Base-by-base conservation (phyloP, 2,113 vertebrate species). In the Embiotoca jacksoni region DNA sequence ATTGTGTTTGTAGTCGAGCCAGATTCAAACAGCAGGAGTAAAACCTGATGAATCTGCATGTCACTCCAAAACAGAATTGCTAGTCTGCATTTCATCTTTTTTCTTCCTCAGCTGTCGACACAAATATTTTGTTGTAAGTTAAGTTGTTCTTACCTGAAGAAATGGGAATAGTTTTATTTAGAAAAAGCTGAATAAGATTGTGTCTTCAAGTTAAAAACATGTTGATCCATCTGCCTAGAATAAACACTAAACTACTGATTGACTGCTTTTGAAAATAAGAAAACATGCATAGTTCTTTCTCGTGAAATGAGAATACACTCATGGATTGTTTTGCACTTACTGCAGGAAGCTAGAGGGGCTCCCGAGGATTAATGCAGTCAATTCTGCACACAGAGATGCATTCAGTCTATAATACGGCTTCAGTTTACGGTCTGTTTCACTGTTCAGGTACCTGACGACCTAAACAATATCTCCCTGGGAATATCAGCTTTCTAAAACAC, bases 381-480 rank as follows among this genome's bases (percentile, higher is more conserved):
- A 53, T 23, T 11, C 7, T 57, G 37, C 15, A 36, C 69, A 54
- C 46, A 49, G 11, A 11, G 56, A 59, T 78, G 50, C 39, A 14
- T 37, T 65, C 46, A 47, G 35, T 50, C 55, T 47, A 5, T 30
- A 37, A 36, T 35, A 58, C 30, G 47, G 31, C 35, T 5, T 39
- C n/a, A 44, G 44, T 23, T 23, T 23, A 23, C 23, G 23, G 23
- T 31, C 50, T 37, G 3, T 55, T 74, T 63, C 11, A 39, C 14
- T 65, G 7, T 37, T 78, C 56, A 52, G 67, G 52, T 58, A 35
- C 35, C 62, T 65, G 23, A 23, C 23, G 56, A 83, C 47, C 72
- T 57, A 53, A 59, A 70, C 57, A 47, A 23, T 50, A 35, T 75
- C 75, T 72, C 85, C 53, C 50, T 57, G 71, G 78, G 74, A 78